phyloP scores from a whole-genome alignment of 2,797 vertebrate species.

The Alosa sapidissima region DNA sequence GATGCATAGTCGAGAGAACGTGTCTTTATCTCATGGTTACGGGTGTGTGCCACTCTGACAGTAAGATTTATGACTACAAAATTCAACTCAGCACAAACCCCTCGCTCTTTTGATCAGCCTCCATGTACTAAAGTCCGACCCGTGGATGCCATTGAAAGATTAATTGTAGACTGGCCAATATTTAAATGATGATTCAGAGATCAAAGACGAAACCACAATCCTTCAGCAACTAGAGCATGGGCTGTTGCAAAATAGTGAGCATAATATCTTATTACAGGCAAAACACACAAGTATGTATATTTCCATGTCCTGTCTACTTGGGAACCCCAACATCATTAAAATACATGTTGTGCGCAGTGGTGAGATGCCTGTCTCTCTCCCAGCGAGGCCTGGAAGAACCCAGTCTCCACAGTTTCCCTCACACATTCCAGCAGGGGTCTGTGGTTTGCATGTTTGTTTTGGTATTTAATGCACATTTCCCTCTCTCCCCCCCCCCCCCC shows the following conservation, averaged over 20 bases:
- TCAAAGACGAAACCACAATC: constrained; percentile 10
- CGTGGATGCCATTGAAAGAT: neutral
- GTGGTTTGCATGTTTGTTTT: constrained; percentile 78
- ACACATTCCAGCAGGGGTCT: constrained; percentile 72
- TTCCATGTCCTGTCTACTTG: constrained; percentile 19
- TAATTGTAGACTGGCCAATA: constrained; percentile 23
- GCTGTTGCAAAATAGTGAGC: neutral
- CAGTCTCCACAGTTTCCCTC: constrained; percentile 8
- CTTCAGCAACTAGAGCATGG: constrained; percentile 8
- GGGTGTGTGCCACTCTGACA: constrained; percentile 36
- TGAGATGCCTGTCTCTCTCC: constrained; percentile 4
- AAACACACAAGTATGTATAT: constrained; percentile 24
- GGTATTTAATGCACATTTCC: constrained; percentile 79
- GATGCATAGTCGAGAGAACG: neutral
- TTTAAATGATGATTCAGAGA: constrained; percentile 12
- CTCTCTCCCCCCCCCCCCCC: constrained; percentile 46
- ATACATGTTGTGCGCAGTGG: constrained; percentile 16
- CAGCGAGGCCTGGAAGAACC: constrained; percentile 17
- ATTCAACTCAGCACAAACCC: constrained; percentile 57
- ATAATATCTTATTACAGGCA: constrained; percentile 18
- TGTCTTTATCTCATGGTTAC: constrained; percentile 32
- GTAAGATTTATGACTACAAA: constrained; percentile 43
- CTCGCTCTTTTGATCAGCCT: constrained; percentile 34
- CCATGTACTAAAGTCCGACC: neutral
- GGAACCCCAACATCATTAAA: constrained; percentile 24